A percentile compares a stretch with the other conserved stretches of the same genome.
Conservation (phyloP, 2,797 vertebrate species). For the Myotis planiceps region DNA sequence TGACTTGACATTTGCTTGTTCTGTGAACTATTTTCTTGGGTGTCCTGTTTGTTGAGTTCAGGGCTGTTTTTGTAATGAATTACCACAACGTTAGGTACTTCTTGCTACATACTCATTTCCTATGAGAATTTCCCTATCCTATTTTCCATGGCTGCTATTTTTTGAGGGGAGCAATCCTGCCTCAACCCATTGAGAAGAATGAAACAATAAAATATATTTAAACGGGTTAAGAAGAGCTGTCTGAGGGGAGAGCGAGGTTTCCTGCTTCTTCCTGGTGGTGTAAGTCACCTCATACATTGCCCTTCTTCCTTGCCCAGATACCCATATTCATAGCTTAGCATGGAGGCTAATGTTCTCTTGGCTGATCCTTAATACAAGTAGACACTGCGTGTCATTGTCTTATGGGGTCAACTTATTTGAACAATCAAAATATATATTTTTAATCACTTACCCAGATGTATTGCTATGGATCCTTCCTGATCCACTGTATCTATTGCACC, state of each 20-base stretch:
- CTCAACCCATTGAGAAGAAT: background rate
- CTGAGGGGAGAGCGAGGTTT: background rate
- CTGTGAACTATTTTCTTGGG: background rate
- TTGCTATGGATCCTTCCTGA: background rate
- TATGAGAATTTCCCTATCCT: background rate
- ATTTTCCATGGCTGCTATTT: background rate
- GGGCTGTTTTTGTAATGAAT: background rate
- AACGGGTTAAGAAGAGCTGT: background rate
- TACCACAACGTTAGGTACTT: background rate
- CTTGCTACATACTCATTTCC: background rate
- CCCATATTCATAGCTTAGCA: background rate
- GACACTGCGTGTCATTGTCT: background rate
- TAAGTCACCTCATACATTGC: background rate
- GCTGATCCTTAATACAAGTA: background rate
- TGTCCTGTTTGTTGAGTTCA: background rate
- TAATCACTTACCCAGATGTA: background rate
- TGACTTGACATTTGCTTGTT: background rate
- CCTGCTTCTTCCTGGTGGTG: background rate
- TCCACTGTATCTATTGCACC: background rate
- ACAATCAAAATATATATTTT: background rate
- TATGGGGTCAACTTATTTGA: background rate
- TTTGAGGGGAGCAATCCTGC: background rate
- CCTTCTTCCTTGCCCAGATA: background rate
- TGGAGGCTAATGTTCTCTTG: background rate
- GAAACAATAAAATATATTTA: background rate